These are phyloP conservation scores for Drosophila parvula DNA, from an alignment of 1,140 invertebrate genomes.

Conservation along the genomic window DNA sequence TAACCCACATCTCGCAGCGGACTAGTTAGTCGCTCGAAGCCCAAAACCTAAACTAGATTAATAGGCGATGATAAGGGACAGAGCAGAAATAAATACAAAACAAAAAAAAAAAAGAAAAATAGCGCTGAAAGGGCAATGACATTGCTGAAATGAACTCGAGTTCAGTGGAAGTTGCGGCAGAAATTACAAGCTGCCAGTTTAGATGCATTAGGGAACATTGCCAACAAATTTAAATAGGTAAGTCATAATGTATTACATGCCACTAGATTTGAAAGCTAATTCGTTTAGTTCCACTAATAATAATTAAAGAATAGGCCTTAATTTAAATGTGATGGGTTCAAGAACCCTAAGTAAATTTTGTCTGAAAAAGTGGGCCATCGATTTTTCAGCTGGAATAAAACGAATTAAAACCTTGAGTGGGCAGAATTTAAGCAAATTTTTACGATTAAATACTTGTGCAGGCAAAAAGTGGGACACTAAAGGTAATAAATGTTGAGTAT, in stretches of 20 bases:
- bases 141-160: conserved; percentile 25
- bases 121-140: conserved; percentile 48
- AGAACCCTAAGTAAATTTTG: background rate
- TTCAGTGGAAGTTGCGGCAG: conserved; percentile 11
- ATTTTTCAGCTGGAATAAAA: conserved; percentile 5
- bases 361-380: background rate
- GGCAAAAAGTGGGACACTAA: conserved; percentile 7
- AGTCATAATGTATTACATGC: background rate
- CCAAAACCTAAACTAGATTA: conserved; percentile 75
- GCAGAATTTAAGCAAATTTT: conserved; percentile 5
- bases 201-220: conserved; percentile 12
- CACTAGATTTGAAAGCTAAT: background rate
- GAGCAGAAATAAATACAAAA: conserved; percentile 15
- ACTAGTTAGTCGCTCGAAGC: conserved; percentile 51
- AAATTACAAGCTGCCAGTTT: background rate
- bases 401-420: conserved; percentile 14
- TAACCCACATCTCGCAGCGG: conserved; percentile 68
- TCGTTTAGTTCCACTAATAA: background rate
- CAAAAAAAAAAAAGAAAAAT: conserved; percentile 6
- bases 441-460: conserved; percentile 3
- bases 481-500: conserved; percentile 10
- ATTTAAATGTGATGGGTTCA: background rate
- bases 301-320: background rate
- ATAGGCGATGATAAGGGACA: conserved; percentile 68
- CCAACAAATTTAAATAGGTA: conserved; percentile 10